Evolutionary conservation across 2,888 invertebrate genomes (phyloP).

Genomic region (Aporophyla nigra): DNA sequence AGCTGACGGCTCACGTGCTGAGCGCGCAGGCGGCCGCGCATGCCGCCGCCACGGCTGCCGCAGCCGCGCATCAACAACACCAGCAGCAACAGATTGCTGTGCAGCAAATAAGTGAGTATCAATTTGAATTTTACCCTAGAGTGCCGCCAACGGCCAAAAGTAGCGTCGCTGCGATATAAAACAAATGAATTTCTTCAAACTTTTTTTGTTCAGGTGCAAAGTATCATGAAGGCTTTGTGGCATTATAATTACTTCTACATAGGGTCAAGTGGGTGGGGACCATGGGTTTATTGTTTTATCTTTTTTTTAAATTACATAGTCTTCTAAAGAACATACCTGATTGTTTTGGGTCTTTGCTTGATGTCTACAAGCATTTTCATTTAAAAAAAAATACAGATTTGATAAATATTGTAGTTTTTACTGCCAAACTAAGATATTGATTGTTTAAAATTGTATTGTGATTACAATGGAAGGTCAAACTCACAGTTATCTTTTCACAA

Average conservation of each 20-base stretch:
- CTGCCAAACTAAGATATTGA: background rate
- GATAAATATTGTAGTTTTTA: background rate
- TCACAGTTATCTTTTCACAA: background rate
- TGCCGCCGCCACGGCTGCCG: slow-evolving; percentile 85
- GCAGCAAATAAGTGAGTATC: slow-evolving; percentile 85
- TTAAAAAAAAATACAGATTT: too few relatives aligned
- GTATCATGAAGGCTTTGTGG: background rate
- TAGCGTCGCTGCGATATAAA: slow-evolving; percentile 6
- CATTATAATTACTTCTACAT: background rate
- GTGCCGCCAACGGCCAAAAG: background rate
- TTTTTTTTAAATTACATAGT: background rate
- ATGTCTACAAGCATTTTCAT: background rate
- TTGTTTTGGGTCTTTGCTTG: background rate
- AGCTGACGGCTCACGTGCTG: slow-evolving; percentile 86
- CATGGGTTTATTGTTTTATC: too few relatives aligned
- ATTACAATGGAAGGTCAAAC: background rate
- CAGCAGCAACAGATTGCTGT: slow-evolving; percentile 85
- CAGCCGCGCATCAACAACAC: slow-evolving; percentile 84
- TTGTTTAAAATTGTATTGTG: background rate
- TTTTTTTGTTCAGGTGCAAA: background rate
- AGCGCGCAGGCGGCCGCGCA: slow-evolving; percentile 89
- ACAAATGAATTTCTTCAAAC: slow-evolving; percentile 30
- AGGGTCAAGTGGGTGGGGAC: background rate
- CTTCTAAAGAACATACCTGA: background rate
- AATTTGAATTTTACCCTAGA: slow-evolving; percentile 1